Evolutionary conservation across 2,888 invertebrate genomes (phyloP), one percentile per base, ranked within the genome.

Genomic region (Sinodicranocentrus sp.): DNA sequence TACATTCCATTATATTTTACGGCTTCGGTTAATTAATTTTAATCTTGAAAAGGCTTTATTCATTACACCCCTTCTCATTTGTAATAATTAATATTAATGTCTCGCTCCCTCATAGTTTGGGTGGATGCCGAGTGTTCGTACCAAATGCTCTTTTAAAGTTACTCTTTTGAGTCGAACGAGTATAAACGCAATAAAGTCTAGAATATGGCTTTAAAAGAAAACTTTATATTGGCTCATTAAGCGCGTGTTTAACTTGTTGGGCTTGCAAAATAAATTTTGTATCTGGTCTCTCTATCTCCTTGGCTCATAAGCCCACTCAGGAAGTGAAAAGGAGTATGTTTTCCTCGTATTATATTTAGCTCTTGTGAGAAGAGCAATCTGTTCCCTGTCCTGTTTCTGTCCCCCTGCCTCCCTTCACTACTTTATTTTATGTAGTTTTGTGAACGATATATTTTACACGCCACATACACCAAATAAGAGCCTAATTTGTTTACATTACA

Each of bases 51-150:
- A 72, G 80, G 48, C 80, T 80, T 80, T 72, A 80, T 72, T 80
- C 72, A 63, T 71, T 79, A 79, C 71, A 52, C 71, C 63, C 61
- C 59, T 79, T 17, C 79, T 79, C 63, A 72, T 80, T 80, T 80
- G 80, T 79, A 79, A 79, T 79, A 79, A 63, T 79, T 79, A 79
- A 79, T 79, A 79, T 79, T 79, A 71, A 79, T 79, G 79, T 72
- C 79, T 72, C 44, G 48, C 43, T 72, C 21, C 52, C 70, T 52
- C 70, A 61, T 43, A 59, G 70, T 78, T 44, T 17, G 52, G 17
- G n/a, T n/a, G n/a, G n/a, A n/a, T n/a, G n/a, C n/a, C n/a, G n/a
- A n/a, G n/a, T n/a, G n/a, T n/a, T n/a, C n/a, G n/a, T n/a, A n/a
- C n/a, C n/a, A n/a, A n/a, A n/a, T n/a, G n/a, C n/a, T n/a, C n/a